These are phyloP conservation scores for Panorpa germanica DNA, from an alignment of 2,888 invertebrate species.

Conservation along the genomic window DNA sequence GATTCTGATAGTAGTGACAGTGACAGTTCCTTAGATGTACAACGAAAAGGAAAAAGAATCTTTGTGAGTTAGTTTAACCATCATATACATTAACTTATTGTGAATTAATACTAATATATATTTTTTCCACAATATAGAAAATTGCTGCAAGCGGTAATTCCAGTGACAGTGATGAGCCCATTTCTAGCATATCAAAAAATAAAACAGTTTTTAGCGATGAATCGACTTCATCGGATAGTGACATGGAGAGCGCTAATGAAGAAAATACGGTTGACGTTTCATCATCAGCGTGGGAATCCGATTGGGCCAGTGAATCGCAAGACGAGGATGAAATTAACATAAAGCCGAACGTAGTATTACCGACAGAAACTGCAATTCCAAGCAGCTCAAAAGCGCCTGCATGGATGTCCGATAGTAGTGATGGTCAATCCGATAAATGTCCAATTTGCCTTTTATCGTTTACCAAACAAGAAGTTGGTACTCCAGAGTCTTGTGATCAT, in stretches of 20 bases:
- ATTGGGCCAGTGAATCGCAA: neutral
- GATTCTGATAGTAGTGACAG: constrained; percentile 24
- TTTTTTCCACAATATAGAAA: no score
- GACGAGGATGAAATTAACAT: neutral
- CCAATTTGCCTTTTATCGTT: constrained; percentile 76
- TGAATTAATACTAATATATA: no score
- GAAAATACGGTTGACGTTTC: no score
- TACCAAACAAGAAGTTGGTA: constrained; percentile 58
- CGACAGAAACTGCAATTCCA: neutral
- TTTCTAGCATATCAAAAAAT: no score
- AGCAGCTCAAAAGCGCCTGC: constrained; percentile 11
- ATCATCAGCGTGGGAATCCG: no score
- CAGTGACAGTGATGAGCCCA: no score
- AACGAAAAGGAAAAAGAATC: constrained; percentile 25
- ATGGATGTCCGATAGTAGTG: constrained; percentile 36
- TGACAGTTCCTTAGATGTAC: constrained; percentile 25
- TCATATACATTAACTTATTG: no score
- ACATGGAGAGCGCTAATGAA: no score
- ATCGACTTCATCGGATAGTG: no score
- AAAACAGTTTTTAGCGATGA: no score
- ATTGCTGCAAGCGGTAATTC: no score
- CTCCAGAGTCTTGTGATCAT: constrained; percentile 76
- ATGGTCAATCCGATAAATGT: constrained; percentile 65
- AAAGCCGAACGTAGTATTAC: neutral
- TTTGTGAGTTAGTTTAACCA: constrained; percentile 28